phyloP scores from a whole-genome alignment of 2,888 invertebrate genomes.

The Andrena bicolor region DNA sequence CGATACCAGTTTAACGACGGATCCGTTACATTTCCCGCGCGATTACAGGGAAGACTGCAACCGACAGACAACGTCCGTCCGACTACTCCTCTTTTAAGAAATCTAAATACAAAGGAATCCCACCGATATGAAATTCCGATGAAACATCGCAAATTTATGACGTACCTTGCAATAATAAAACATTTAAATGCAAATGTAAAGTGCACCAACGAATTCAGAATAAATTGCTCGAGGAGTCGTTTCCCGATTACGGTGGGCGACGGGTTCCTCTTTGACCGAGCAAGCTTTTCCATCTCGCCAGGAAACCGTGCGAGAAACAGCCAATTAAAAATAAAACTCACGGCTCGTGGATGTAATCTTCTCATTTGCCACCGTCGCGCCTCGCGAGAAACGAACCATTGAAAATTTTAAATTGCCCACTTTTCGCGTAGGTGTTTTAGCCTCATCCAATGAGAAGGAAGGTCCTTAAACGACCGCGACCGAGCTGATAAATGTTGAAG shows the following conservation, averaged over 20 bases:
- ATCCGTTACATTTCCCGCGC: neutral
- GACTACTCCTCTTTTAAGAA: neutral
- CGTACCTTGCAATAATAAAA: constrained; percentile 27
- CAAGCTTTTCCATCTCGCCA: constrained; percentile 30
- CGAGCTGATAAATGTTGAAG: no score
- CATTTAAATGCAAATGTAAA: constrained; percentile 55
- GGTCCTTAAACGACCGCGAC: no score
- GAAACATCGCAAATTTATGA: constrained; percentile 33
- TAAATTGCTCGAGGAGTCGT: constrained; percentile 51
- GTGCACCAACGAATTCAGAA: constrained; percentile 35
- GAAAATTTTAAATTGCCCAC: constrained; percentile 34
- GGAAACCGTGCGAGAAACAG: constrained; percentile 52
- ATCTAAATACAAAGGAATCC: neutral
- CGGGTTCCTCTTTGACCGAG: constrained; percentile 28
- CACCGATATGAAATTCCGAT: constrained; percentile 17
- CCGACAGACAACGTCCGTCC: neutral
- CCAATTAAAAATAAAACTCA: constrained; percentile 52
- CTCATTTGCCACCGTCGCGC: neutral
- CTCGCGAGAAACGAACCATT: neutral
- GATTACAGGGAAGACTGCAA: neutral
- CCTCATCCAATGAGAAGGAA: no score
- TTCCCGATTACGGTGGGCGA: constrained; percentile 37
- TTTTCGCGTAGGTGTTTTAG: neutral
- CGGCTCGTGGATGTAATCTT: constrained; percentile 24
- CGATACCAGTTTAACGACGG: neutral